Conservation (phyloP, 2,888 invertebrate genomes). For the Cotesia congregata region DNA sequence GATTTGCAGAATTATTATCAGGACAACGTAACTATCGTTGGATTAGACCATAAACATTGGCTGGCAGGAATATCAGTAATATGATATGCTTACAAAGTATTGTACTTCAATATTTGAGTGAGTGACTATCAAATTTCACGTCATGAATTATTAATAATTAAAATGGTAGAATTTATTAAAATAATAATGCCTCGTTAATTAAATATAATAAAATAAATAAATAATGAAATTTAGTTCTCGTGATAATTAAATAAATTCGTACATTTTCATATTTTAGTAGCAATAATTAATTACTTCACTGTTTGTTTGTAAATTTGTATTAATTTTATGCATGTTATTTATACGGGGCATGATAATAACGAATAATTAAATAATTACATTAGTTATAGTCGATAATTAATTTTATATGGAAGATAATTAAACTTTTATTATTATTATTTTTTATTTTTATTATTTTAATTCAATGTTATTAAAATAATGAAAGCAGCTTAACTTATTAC, state of each 20-base stretch:
- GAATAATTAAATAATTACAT: background rate
- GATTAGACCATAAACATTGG: background rate
- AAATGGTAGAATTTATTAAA: background rate
- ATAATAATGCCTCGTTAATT: background rate
- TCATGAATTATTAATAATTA: background rate
- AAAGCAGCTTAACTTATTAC: no score
- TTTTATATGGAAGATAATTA: no score
- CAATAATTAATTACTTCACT: background rate
- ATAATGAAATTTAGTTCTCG: background rate
- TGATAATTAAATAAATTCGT: background rate
- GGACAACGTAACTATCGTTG: background rate
- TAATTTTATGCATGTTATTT: background rate
- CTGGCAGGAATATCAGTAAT: background rate
- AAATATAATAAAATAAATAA: background rate
- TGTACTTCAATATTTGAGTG: background rate
- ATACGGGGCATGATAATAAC: background rate
- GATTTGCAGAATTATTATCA: background rate
- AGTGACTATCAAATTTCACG: background rate
- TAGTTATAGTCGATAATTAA: no score
- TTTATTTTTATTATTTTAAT: no score
- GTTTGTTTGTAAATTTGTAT: background rate
- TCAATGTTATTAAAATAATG: no score
- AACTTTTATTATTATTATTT: no score
- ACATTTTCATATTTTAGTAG: background rate
- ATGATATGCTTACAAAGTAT: background rate